Base-by-base conservation (phyloP, 2,888 invertebrate species). In the Drosophila fungiperda region DNA sequence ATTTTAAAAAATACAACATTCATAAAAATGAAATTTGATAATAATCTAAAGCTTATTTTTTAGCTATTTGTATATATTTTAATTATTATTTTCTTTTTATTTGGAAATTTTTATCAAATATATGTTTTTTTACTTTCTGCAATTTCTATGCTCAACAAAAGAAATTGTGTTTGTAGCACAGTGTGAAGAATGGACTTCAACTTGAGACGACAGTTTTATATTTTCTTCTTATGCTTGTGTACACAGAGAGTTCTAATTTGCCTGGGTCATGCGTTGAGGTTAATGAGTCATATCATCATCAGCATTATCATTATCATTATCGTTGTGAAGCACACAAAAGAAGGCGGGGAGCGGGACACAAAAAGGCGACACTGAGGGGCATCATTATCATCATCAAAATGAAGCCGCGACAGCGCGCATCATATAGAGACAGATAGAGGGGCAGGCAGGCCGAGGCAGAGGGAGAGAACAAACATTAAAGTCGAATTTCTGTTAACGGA, bases 221-320 rank as follows among this genome's bases (percentile, higher is more conserved):
- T 50, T 48, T 58, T 38, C 49, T 58, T 57, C 58, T 65, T 70
- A 55, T 61, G 58, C 36, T 71, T 82, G 72, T 57, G 76, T 55
- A 66, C 71, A 73, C 73, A 75, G 69, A 79, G 69, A 74, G 85
- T 80, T 89, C 89, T 85, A 85, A 85, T 85, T 89, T 88, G 86
- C 80, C 81, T 88, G 86, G 88, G 90, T 83, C 90, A 83, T 86
- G 82, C 79, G 82, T 88, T 75, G 90, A 86, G 87, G 86, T 90
- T 87, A 90, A 87, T 87, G 87, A 87, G 90, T 87, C 90, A 90
- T 86, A 90, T 85, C 85, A 85, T 86, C 83, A 90, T 90, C 82
- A 90, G 75, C 67, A 73, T 70, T 59, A 68, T 71, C 72, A 76
- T 78, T 68, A 61, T 68, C 66, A 69, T 74, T 64, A 69, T 67